Evolutionary conservation across 2,888 invertebrate genomes (phyloP), one percentile per base, ranked within the genome.

Genomic region (Chesias legatella): DNA sequence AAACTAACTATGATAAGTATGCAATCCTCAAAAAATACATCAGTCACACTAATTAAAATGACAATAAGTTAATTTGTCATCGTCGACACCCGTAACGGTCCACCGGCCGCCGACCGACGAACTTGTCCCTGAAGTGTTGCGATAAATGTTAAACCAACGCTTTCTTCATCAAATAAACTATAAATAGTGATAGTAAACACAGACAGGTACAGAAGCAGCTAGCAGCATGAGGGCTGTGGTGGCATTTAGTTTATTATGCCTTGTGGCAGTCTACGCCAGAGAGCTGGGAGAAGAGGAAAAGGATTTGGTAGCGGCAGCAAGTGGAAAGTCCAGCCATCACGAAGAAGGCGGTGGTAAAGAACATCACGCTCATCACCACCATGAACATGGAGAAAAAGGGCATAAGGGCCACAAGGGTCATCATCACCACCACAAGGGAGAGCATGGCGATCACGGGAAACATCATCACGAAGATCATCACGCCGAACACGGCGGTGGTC

Each of bases 341-440:
- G 83, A 85, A 43, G 68, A 68, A 48, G 86, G 85, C 1, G 85
- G 85, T 5, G 86, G 85, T 22, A 63, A 85, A n/a, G 76, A 84
- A 23, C 86, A 86, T 38, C 85, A 86, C 13, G 76, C 64, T 0
- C 68, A 86, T 26, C 86, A 86, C 36, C 85, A 86, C 31, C 85
- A 85, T 33, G 79, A 84, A 7, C 86, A 86, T 23, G 85, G 78
- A 0, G 70, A 77, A 13, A 79, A 84, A 30, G 86, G 79, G 17
- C 80, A 83, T 53, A 85, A 86, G 53, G 86, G 85, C 1, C 85
- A 86, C 50, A 82, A 86, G 55, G 82, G 78, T n/a, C 84, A 84
- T 51, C 86, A 86, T 31, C 86, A 86, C 29, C 85, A 86, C 39
- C 84, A 86, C 44, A 84, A 86, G 38, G 85, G 86, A 1, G 81